These are phyloP conservation scores for Drosophila sucinea DNA, from an alignment of 1,140 invertebrate genomes.

Conservation along the genomic window DNA sequence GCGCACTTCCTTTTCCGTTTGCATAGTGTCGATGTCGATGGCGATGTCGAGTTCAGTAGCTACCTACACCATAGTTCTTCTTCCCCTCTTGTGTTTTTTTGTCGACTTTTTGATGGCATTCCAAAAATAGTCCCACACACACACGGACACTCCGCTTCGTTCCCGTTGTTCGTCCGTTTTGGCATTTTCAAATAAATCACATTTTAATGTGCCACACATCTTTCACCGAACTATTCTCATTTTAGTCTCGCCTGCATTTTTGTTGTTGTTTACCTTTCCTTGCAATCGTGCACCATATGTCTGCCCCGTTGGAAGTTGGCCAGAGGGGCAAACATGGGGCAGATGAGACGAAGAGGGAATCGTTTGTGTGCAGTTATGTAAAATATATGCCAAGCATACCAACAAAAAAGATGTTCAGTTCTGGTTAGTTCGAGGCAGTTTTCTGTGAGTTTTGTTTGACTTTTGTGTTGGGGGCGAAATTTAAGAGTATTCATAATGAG, in stretches of 20 bases:
- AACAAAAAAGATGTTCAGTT: conserved; percentile 7
- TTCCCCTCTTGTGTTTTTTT: too few species aligned
- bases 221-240: conserved; percentile 35
- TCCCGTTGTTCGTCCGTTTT: conserved; percentile 17
- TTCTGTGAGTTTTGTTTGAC: conserved; percentile 6
- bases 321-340: background rate
- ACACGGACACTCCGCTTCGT: background rate
- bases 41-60: conserved; percentile 5
- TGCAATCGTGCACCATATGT: conserved; percentile 31
- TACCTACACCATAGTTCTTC: background rate
- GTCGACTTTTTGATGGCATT: conserved; percentile 34
- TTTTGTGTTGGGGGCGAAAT: background rate
- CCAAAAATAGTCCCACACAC: conserved; percentile 55
- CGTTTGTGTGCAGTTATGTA: conserved; percentile 13
- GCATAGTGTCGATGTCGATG: background rate
- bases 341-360: background rate
- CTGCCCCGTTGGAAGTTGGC: conserved; percentile 11
- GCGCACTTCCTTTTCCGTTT: conserved; percentile 63
- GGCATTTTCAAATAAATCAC: conserved; percentile 61
- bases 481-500: background rate
- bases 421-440: conserved; percentile 11
- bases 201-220: conserved; percentile 62
- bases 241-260: conserved; percentile 19
- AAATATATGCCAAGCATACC: conserved; percentile 23
- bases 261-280: conserved; percentile 46